phyloP scores from a whole-genome alignment of 53 echinoderm and acorn worm genomes.

The Antedon mediterranea region DNA sequence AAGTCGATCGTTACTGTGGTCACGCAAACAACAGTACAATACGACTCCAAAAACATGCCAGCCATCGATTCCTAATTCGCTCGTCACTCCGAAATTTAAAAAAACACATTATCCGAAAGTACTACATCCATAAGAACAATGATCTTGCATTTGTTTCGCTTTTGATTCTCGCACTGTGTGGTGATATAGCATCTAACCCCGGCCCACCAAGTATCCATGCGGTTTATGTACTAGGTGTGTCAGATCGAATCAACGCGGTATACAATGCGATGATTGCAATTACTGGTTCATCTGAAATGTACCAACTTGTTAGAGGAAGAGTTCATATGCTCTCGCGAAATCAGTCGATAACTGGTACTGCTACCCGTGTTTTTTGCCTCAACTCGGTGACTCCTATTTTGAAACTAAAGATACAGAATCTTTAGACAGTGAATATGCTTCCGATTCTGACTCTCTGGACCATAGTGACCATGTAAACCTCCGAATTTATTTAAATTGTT shows the following conservation, averaged over 20 bases:
- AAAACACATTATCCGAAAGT: too few relatives aligned
- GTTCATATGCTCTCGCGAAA: not conserved
- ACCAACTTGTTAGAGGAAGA: not conserved
- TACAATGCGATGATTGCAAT: not conserved
- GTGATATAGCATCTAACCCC: not conserved
- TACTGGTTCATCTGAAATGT: not conserved
- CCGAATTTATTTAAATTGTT: too few relatives aligned
- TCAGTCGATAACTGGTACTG: not conserved
- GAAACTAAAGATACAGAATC: not conserved
- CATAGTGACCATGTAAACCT: too few relatives aligned
- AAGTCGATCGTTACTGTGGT: too few relatives aligned
- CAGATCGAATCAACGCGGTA: not conserved
- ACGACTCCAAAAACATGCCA: too few relatives aligned
- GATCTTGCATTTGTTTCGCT: too few relatives aligned
- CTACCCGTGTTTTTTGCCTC: not conserved
- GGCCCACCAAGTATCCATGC: not conserved
- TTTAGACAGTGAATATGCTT: not conserved
- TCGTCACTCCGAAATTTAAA: too few relatives aligned
- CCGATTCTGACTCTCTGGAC: too few relatives aligned
- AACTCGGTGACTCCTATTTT: not conserved
- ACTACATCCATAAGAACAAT: too few relatives aligned
- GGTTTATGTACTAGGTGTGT: not conserved
- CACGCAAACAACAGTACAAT: too few relatives aligned
- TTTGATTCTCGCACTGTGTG: too few relatives aligned
- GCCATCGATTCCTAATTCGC: too few relatives aligned